Evolutionary conservation across 2,797 vertebrate species (phyloP).

Genomic region (Poecilia picta): DNA sequence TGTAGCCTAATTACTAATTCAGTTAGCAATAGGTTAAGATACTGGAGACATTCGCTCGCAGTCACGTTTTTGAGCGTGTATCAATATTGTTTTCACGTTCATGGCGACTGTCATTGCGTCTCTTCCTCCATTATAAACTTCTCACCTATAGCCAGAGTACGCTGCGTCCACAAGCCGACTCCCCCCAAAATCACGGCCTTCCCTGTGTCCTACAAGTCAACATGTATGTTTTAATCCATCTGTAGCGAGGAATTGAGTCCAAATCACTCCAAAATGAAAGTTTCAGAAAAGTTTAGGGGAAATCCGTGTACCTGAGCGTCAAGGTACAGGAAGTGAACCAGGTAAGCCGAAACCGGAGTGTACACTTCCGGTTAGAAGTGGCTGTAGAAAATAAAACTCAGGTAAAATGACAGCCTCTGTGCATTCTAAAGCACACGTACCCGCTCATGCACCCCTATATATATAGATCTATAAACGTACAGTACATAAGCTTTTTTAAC

Average conservation of each 20-base stretch:
- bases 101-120: constrained; percentile 58
- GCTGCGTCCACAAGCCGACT: constrained; percentile 20
- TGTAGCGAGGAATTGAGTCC: fast-evolving
- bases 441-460: not conserved
- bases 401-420: no score
- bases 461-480: not conserved
- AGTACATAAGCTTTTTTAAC: not conserved
- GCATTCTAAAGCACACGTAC: not conserved
- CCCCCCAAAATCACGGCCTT: not conserved
- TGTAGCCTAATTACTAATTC: not conserved
- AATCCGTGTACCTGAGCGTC: constrained; percentile 66
- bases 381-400: constrained; percentile 40
- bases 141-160: constrained; percentile 49
- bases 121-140: constrained; percentile 69
- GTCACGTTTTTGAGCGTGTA: not conserved
- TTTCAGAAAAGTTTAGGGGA: constrained; percentile 31
- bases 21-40: not conserved
- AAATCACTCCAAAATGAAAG: not conserved
- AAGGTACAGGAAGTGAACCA: constrained; percentile 60
- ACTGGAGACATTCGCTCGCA: not conserved
- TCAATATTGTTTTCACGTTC: constrained; percentile 51
- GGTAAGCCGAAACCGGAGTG: constrained; percentile 21
- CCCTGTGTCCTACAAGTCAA: not conserved
- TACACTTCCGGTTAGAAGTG: constrained; percentile 39
- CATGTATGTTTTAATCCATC: constrained; percentile 27